phyloP scores from a whole-genome alignment of 2,113 vertebrate species.

The Monarcha castaneiventris region DNA sequence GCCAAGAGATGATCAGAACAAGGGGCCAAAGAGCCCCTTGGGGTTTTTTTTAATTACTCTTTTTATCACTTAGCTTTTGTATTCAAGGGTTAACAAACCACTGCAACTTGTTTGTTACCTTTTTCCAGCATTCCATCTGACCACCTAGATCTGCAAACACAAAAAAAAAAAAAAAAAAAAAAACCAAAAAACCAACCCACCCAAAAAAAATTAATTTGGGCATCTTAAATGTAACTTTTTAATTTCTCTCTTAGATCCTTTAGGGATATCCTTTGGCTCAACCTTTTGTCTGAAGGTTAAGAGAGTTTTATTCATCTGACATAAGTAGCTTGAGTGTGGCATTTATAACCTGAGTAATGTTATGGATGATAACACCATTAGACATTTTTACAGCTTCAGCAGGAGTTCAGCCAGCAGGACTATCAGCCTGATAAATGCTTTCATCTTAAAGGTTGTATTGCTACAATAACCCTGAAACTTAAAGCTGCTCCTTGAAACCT shows the following conservation, averaged over 20 bases:
- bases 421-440: slow-evolving; percentile 63
- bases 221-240: background rate
- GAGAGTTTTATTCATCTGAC: slow-evolving; percentile 34
- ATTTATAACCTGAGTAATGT: slow-evolving; percentile 54
- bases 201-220: background rate
- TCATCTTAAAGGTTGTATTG: slow-evolving; percentile 42
- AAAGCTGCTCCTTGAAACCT: slow-evolving; percentile 36
- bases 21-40: background rate
- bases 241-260: background rate
- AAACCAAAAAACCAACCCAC: no score
- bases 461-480: slow-evolving; percentile 40
- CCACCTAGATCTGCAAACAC: background rate
- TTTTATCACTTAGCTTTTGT: background rate
- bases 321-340: slow-evolving; percentile 42
- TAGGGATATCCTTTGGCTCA: background rate
- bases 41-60: background rate
- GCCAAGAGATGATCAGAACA: background rate
- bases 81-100: background rate
- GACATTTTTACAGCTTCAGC: slow-evolving; percentile 54
- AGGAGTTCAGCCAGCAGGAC: slow-evolving; percentile 45
- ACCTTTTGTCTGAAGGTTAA: slow-evolving; percentile 55
- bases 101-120: background rate
- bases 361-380: slow-evolving; percentile 50
- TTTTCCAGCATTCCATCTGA: background rate
- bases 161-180: background rate